phyloP scores from a whole-genome alignment of 2,888 invertebrate genomes.

The Brenthis daphne region DNA sequence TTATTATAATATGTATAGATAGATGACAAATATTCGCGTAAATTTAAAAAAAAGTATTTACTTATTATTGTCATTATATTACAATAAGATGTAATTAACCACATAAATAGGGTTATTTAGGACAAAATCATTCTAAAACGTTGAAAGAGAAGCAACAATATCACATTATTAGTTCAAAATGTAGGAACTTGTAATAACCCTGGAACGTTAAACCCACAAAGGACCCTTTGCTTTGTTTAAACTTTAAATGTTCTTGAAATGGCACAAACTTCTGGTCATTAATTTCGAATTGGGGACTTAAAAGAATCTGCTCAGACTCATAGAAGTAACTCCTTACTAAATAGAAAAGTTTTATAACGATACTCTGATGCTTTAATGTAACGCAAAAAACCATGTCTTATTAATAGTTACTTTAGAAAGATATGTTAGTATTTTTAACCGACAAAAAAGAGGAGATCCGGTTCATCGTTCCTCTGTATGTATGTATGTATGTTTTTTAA shows the following conservation, averaged over 20 bases:
- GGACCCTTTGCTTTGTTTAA: constrained; percentile 57
- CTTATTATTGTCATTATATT: too few relatives aligned
- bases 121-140: neutral
- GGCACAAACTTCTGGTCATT: constrained; percentile 39
- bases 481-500: too few relatives aligned
- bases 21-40: too few relatives aligned
- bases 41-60: too few relatives aligned
- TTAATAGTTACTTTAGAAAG: neutral
- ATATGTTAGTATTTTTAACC: neutral
- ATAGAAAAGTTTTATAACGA: constrained; percentile 7
- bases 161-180: constrained; percentile 33
- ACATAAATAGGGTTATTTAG: too few relatives aligned
- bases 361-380: neutral
- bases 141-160: constrained; percentile 20
- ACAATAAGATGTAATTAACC: too few relatives aligned
- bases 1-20: too few relatives aligned
- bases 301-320: constrained; percentile 34
- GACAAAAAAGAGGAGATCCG: too few relatives aligned
- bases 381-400: neutral
- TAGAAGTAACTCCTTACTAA: constrained; percentile 31
- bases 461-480: too few relatives aligned
- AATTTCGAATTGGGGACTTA: constrained; percentile 32
- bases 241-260: constrained; percentile 49
- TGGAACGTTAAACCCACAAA: constrained; percentile 54
- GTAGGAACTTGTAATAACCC: constrained; percentile 68